A percentile compares a stretch with the other conserved stretches of the same genome.
Evolutionary conservation across 2,888 invertebrate species (phyloP).

Genomic region (Uropetala carovei): DNA sequence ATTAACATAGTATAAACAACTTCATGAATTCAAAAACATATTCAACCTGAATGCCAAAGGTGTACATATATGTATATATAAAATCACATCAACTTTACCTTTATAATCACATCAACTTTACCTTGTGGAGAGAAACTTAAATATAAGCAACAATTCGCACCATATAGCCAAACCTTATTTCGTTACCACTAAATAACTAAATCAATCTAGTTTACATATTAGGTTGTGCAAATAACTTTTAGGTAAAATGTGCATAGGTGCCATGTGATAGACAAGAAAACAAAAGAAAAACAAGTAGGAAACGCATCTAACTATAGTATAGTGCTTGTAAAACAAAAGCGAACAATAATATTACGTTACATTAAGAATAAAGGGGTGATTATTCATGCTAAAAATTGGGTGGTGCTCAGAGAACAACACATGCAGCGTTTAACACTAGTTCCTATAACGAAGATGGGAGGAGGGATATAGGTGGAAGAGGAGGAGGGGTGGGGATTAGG

Average conservation of each 20-base stretch:
- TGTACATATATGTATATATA: neutral
- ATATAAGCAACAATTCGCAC: neutral
- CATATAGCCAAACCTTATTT: neutral
- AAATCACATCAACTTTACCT: neutral
- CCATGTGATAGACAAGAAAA: neutral
- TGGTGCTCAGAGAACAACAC: constrained; percentile 7
- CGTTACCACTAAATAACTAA: neutral
- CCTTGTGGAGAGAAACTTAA: neutral
- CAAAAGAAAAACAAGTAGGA: neutral
- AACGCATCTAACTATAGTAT: neutral
- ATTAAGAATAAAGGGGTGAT: neutral
- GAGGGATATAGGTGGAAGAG: neutral
- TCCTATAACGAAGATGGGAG: neutral
- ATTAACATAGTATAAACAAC: no score
- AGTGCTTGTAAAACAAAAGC: neutral
- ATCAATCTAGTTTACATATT: neutral
- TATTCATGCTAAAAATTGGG: neutral
- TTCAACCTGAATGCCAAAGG: no score
- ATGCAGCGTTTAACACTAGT: neutral
- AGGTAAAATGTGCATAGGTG: neutral
- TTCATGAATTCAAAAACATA: no score
- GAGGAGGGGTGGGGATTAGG: neutral
- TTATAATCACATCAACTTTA: neutral
- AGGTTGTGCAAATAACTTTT: neutral
- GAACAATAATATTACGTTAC: neutral